Conservation (phyloP, 2,797 vertebrate species). For the Heteromormyrus szaboi region DNA sequence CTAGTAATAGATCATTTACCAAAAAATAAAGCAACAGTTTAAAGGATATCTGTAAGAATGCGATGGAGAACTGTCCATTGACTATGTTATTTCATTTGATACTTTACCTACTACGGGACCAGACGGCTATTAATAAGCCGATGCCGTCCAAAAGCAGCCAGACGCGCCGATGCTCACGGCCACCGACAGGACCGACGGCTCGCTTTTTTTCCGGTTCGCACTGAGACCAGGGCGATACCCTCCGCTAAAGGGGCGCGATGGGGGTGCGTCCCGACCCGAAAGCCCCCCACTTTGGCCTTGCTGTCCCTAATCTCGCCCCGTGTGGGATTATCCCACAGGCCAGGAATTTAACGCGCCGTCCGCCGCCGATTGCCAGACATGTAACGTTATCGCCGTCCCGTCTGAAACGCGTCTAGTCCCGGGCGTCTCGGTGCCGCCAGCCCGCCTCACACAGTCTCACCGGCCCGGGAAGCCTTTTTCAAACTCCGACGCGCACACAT, state of each 20-base stretch:
- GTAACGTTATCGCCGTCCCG: not conserved
- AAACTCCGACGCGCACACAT: conserved; percentile 5
- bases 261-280: not conserved
- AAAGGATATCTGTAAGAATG: not conserved
- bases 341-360: not conserved
- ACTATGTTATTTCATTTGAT: not conserved
- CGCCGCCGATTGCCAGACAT: not conserved
- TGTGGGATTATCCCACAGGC: conserved; percentile 21
- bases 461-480: not conserved
- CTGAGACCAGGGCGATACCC: not conserved
- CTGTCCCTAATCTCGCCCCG: not conserved
- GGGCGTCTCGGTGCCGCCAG: not conserved
- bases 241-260: not conserved
- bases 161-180: not conserved
- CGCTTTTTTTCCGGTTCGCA: not conserved
- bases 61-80: not conserved
- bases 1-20: not conserved
- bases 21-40: not conserved
- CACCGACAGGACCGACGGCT: not conserved
- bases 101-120: not conserved
- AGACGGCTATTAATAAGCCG: conserved; percentile 1
- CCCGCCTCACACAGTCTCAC: not conserved
- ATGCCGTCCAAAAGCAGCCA: not conserved
- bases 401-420: not conserved
- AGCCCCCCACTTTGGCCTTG: conserved; percentile 9